Evolutionary conservation across 64 coral and sea anemone species (phyloP).

Genomic region (Porites australiensis): DNA sequence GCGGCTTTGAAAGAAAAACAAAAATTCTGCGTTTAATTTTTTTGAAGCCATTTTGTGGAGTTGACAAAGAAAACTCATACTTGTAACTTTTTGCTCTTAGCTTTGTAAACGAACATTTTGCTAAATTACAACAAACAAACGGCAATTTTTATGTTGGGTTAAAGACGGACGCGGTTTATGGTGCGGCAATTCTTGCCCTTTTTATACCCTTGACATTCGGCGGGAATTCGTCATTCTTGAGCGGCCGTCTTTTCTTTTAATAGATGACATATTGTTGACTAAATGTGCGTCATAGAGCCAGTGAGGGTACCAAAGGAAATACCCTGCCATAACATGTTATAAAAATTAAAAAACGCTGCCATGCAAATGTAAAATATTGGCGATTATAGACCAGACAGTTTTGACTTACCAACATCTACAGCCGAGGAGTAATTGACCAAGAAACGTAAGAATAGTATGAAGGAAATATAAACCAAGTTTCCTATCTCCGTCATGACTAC

Average conservation of each 20-base stretch:
- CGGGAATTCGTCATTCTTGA: too few species aligned
- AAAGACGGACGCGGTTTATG: neutral
- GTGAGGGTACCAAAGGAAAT: too few species aligned
- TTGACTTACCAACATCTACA: slow-evolving; percentile 17
- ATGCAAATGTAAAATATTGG: slow-evolving; percentile 6
- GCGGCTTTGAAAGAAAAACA: neutral
- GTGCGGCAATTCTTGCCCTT: too few species aligned
- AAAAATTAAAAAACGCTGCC: neutral
- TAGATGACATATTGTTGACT: too few species aligned
- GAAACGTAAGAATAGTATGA: neutral
- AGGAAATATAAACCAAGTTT: too few species aligned
- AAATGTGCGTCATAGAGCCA: too few species aligned
- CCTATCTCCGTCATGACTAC: neutral
- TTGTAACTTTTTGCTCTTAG: too few species aligned
- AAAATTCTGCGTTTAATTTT: too few species aligned
- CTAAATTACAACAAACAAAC: neutral
- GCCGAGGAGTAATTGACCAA: neutral
- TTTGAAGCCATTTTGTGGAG: too few species aligned
- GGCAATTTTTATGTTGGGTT: neutral
- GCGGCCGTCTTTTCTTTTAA: too few species aligned
- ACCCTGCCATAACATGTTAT: neutral
- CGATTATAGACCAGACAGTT: slow-evolving; percentile 11
- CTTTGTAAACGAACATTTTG: neutral
- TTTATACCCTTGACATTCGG: too few species aligned
- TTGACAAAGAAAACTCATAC: too few species aligned